A percentile compares a stretch with the other conserved stretches of the same genome.
Conservation (phyloP, 2,888 invertebrate genomes). For the Hydroisotoma schaefferi region DNA sequence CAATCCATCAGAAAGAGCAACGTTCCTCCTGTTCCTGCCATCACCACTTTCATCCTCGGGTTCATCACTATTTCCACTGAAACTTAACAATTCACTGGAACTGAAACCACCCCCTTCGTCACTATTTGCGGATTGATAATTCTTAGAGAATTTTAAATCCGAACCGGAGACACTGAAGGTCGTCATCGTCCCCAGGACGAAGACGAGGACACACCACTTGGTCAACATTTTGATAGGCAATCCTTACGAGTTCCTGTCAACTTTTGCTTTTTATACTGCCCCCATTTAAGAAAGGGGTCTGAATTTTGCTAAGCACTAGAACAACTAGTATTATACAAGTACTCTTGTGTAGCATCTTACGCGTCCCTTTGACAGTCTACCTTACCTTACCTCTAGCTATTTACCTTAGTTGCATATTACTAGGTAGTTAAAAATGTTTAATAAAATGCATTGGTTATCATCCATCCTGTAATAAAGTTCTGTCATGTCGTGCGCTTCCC, state of each 20-base stretch:
- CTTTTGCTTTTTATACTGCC: constrained; percentile 45
- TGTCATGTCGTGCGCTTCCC: no score
- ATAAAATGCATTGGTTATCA: no score
- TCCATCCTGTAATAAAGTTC: no score
- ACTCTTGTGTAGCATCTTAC: no score
- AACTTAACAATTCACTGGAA: neutral
- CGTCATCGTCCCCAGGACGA: constrained; percentile 31
- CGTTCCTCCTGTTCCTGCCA: no score
- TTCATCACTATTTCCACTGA: neutral
- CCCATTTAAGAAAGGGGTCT: constrained; percentile 23
- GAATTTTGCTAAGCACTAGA: neutral
- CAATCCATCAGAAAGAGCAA: no score
- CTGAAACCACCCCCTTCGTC: neutral
- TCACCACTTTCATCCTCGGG: constrained; percentile 2
- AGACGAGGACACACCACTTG: constrained; percentile 32
- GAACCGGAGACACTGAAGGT: neutral
- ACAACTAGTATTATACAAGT: no score
- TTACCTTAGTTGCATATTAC: neutral
- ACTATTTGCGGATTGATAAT: neutral
- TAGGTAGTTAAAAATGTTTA: neutral
- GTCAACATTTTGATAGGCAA: constrained; percentile 32
- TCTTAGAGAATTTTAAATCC: neutral
- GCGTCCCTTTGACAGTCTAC: no score
- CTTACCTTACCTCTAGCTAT: neutral
- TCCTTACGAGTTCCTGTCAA: constrained; percentile 27